A percentile compares a stretch with the other conserved stretches of the same genome.
Conservation (phyloP, 2,888 invertebrate species). For the Therioaphis trifolii region DNA sequence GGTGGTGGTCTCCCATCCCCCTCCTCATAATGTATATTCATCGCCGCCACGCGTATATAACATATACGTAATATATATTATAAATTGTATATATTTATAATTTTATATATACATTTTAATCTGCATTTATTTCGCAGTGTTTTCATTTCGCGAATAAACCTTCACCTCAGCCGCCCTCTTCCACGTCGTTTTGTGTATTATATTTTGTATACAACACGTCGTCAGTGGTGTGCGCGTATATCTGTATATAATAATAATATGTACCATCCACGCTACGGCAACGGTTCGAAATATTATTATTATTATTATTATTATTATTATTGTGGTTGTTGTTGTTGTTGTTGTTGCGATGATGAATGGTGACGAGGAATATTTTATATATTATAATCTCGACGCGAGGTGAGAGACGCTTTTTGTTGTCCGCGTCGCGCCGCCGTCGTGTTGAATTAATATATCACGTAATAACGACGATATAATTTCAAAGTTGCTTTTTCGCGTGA, state of each 20-base stretch:
- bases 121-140: slow-evolving; percentile 62
- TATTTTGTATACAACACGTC: slow-evolving; percentile 19
- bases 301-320: slow-evolving; percentile 9
- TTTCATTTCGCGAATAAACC: slow-evolving; percentile 57
- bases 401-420: slow-evolving; percentile 39
- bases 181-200: slow-evolving; percentile 6
- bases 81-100: not conserved
- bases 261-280: not conserved
- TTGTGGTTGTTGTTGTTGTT: not conserved
- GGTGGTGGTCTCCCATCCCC: not conserved
- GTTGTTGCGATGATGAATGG: slow-evolving; percentile 39
- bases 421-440: not conserved
- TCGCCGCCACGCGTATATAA: not conserved
- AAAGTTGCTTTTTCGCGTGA: slow-evolving; percentile 1
- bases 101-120: slow-evolving; percentile 47
- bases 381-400: slow-evolving; percentile 31
- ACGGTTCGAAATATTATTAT: slow-evolving; percentile 46
- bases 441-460: slow-evolving; percentile 31
- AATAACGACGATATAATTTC: slow-evolving; percentile 29
- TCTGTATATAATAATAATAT: no score
- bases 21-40: not conserved
- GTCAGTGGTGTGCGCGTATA: not conserved
- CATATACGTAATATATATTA: not conserved
- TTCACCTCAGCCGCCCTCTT: not conserved
- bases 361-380: slow-evolving; percentile 27